A percentile compares a stretch with the other conserved stretches of the same genome.
phyloP scores from a whole-genome alignment of 1,140 invertebrate species.

The Drosophila malerkotliana region DNA sequence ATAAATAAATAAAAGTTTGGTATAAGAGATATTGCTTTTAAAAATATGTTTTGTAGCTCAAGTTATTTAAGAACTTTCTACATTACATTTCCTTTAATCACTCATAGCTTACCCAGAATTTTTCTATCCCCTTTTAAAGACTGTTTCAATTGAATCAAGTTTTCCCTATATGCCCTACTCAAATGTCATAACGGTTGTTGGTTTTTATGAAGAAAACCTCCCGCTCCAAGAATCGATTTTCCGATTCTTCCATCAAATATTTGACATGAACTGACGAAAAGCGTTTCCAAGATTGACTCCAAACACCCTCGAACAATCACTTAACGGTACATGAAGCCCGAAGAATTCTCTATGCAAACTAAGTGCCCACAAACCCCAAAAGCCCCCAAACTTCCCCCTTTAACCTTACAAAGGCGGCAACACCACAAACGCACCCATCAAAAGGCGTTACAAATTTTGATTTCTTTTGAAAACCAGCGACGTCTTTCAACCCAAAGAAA shows the following conservation, averaged over 20 bases:
- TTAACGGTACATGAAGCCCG: constrained; percentile 55
- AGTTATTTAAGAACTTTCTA: background rate
- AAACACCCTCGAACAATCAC: constrained; percentile 46
- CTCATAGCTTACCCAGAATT: background rate
- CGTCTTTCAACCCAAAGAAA: constrained; percentile 41
- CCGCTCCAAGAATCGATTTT: constrained; percentile 23
- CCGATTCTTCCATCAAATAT: constrained; percentile 48
- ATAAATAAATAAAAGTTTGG: constrained; percentile 6
- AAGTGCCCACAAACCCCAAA: constrained; percentile 51
- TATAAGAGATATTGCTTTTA: background rate
- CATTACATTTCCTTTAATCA: background rate
- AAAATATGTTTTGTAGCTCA: no score
- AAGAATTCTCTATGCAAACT: constrained; percentile 73
- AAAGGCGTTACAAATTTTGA: constrained; percentile 81
- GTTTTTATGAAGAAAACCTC: constrained; percentile 7
- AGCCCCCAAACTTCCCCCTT: constrained; percentile 15
- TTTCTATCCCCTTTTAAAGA: background rate
- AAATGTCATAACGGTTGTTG: constrained; percentile 44
- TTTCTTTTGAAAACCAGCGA: constrained; percentile 77
- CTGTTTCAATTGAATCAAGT: constrained; percentile 4
- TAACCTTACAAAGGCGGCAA: constrained; percentile 37
- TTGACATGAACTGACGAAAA: constrained; percentile 48
- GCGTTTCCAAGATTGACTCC: constrained; percentile 38
- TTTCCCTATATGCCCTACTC: constrained; percentile 9
- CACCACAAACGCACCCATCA: constrained; percentile 66